Percentiles rank a stretch among this genome's conserved stretches.
Evolutionary conservation across 2,888 invertebrate genomes (phyloP).

Genomic region (Acanthosepion pharaonis): DNA sequence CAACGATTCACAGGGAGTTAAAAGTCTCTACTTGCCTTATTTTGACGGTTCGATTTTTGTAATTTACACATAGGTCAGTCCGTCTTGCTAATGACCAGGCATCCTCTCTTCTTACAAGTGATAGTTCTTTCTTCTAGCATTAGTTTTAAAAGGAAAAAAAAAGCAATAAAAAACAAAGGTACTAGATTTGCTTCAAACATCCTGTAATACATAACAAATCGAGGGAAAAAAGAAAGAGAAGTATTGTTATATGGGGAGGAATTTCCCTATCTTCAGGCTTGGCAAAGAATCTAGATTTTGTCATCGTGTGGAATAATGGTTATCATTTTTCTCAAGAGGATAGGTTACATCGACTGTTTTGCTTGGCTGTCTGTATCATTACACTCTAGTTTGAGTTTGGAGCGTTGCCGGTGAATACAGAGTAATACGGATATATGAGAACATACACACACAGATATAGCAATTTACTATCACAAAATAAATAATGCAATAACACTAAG

Average conservation of each 20-base stretch:
- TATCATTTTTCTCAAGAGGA: not conserved
- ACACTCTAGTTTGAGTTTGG: not conserved
- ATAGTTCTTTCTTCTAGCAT: too few species aligned
- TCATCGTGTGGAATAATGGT: not conserved
- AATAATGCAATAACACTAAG: too few species aligned
- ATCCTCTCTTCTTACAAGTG: too few species aligned
- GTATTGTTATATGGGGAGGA: not conserved
- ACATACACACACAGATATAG: not conserved
- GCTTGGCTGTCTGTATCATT: not conserved
- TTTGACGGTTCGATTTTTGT: too few species aligned
- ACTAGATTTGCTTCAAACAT: too few species aligned
- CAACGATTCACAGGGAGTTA: too few species aligned
- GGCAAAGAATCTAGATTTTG: slow-evolving; percentile 33
- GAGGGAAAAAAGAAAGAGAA: not conserved
- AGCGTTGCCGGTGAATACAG: not conserved
- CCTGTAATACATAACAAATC: too few species aligned
- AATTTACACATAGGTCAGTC: too few species aligned
- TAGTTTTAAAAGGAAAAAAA: too few species aligned
- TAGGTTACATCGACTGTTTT: slow-evolving; percentile 3
- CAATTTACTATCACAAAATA: not conserved
- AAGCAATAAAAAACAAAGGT: too few species aligned
- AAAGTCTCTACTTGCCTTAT: too few species aligned
- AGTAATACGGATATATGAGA: not conserved
- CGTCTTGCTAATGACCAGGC: too few species aligned
- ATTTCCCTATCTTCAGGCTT: not conserved